Percentiles rank a stretch among this genome's conserved stretches.
phyloP scores from a whole-genome alignment of 2,797 vertebrate species.

The Psittacula echo region DNA sequence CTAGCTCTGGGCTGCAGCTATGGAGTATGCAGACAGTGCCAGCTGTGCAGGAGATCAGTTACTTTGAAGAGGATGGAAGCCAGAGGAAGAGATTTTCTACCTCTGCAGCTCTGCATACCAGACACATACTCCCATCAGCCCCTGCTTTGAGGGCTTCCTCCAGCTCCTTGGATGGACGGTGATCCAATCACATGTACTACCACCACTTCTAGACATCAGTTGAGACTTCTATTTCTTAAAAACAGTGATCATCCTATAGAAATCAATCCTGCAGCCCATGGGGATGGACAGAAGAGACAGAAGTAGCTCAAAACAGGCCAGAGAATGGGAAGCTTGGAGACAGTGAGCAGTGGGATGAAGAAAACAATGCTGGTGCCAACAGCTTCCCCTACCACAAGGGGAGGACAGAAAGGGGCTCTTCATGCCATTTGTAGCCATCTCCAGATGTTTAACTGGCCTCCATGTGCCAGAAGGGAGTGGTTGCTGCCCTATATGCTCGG shows the following conservation, averaged over 20 bases:
- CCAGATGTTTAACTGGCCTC: neutral
- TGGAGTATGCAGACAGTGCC: neutral
- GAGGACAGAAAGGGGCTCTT: neutral
- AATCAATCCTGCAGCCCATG: neutral
- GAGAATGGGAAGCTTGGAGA: neutral
- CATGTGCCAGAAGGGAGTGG: rapidly evolving
- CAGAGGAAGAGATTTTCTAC: neutral
- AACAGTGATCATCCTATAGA: neutral
- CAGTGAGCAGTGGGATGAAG: neutral
- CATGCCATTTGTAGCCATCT: neutral
- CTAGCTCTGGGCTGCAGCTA: neutral
- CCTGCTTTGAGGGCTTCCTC: neutral
- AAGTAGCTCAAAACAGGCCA: neutral
- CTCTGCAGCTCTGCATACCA: neutral
- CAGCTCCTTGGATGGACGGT: neutral
- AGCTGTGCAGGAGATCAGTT: neutral
- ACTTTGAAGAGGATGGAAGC: neutral
- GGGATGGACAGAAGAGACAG: neutral
- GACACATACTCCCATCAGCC: neutral
- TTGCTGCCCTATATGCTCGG: neutral
- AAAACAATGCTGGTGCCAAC: neutral
- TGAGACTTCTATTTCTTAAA: neutral
- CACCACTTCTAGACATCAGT: neutral
- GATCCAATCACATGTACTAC: neutral
- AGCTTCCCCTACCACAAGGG: neutral